Percentiles rank a stretch among this genome's conserved stretches.
Conservation (phyloP, 2,888 invertebrate species). For the Drosophila meridionalis region DNA sequence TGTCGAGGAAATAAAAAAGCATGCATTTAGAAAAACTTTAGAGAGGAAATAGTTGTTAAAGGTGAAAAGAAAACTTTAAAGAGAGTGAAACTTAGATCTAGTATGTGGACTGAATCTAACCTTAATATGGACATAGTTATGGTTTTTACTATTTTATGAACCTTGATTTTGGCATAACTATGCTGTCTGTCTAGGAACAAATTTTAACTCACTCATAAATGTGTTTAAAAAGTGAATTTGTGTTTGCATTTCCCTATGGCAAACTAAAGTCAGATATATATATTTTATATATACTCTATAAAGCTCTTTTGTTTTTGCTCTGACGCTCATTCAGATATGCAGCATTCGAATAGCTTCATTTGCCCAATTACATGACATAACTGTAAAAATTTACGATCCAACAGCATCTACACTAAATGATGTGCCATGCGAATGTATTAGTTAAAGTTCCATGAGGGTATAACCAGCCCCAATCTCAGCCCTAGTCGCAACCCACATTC, state of each 20-base stretch:
- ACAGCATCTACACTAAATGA: slow-evolving; percentile 46
- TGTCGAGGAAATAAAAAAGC: not conserved
- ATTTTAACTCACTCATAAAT: slow-evolving; percentile 20
- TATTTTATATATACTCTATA: no score
- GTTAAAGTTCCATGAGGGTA: slow-evolving; percentile 44
- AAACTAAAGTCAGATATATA: slow-evolving; percentile 7
- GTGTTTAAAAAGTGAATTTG: slow-evolving; percentile 37
- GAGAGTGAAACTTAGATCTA: not conserved
- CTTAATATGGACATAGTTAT: not conserved
- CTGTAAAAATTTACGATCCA: slow-evolving; percentile 71
- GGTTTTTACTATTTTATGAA: no score
- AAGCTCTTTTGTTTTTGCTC: slow-evolving; percentile 33
- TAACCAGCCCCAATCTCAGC: not conserved
- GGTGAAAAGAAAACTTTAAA: not conserved
- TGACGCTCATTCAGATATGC: slow-evolving; percentile 30
- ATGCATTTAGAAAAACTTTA: not conserved
- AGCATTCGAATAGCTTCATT: slow-evolving; percentile 68
- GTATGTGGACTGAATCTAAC: not conserved
- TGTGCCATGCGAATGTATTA: slow-evolving; percentile 54
- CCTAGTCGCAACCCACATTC: slow-evolving; percentile 10
- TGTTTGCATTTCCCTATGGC: slow-evolving; percentile 5
- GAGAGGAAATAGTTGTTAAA: not conserved
- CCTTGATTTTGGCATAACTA: not conserved
- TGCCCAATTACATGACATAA: slow-evolving; percentile 71
- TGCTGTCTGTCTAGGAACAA: slow-evolving; percentile 5